Evolutionary conservation across 1,140 invertebrate genomes (phyloP).

Genomic region (Oryctes rhinoceros): DNA sequence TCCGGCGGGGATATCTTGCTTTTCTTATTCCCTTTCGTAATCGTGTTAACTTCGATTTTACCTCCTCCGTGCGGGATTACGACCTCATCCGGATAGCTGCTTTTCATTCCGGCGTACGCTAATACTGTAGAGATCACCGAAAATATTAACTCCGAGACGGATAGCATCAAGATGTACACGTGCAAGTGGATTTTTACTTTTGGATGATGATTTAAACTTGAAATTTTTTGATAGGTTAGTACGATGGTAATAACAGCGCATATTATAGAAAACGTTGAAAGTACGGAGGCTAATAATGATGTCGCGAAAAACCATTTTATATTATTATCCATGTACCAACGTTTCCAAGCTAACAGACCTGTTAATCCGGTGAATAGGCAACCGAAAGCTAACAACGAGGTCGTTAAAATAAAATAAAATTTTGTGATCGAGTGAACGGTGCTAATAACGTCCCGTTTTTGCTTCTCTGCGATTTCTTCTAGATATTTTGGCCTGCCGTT

Average conservation of each 20-base stretch:
- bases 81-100: conserved; percentile 66
- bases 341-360: conserved; percentile 68
- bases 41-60: conserved; percentile 63
- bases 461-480: background rate
- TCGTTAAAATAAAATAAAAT: conserved; percentile 19
- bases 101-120: conserved; percentile 69
- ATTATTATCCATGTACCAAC: conserved; percentile 73
- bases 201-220: conserved; percentile 6
- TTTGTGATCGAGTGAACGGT: conserved; percentile 1
- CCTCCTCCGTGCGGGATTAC: conserved; percentile 60
- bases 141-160: conserved; percentile 68
- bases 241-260: conserved; percentile 30
- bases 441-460: background rate
- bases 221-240: conserved; percentile 16
- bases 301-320: conserved; percentile 69
- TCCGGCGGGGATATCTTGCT: conserved; percentile 61
- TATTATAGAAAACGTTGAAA: conserved; percentile 57
- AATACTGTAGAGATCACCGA: conserved; percentile 68
- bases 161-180: conserved; percentile 69
- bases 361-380: conserved; percentile 65
- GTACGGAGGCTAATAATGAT: conserved; percentile 62
- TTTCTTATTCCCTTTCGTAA: conserved; percentile 65
- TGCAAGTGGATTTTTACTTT: conserved; percentile 60
- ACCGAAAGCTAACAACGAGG: conserved; percentile 50
- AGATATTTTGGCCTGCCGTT: background rate